phyloP scores from a whole-genome alignment of 2,888 invertebrate species.

The Troides helena region DNA sequence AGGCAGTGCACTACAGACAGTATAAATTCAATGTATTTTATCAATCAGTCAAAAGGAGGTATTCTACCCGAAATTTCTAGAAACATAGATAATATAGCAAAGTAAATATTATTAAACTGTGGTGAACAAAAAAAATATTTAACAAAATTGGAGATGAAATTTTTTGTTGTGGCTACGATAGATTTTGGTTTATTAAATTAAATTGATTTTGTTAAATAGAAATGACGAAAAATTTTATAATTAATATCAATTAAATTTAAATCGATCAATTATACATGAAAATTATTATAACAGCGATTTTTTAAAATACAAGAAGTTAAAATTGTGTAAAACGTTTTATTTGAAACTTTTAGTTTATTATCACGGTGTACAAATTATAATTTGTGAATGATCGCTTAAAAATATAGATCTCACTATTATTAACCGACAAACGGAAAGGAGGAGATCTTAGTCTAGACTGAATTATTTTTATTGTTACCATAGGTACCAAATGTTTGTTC shows the following conservation, averaged over 20 bases:
- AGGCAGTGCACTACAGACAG: constrained; percentile 30
- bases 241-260: background rate
- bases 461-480: too few relatives aligned
- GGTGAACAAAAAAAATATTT: background rate
- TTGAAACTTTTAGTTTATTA: too few relatives aligned
- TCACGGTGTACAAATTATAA: too few relatives aligned
- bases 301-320: too few relatives aligned
- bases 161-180: background rate
- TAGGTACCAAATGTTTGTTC: too few relatives aligned
- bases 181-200: background rate
- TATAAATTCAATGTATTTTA: constrained; percentile 22
- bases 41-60: constrained; percentile 41
- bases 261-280: background rate
- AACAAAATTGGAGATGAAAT: background rate
- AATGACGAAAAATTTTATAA: too few relatives aligned
- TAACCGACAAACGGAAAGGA: too few relatives aligned
- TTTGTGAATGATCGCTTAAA: too few relatives aligned
- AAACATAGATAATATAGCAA: constrained; percentile 46
- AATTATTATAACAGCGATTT: background rate
- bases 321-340: too few relatives aligned
- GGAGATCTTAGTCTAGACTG: too few relatives aligned
- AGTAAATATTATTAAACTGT: constrained; percentile 1
- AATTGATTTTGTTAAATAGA: background rate
- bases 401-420: too few relatives aligned
- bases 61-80: constrained; percentile 70